Evolutionary conservation across 2,797 vertebrate species (phyloP), one percentile per base, ranked within the genome.

Genomic region (Atherinosoma microstoma): DNA sequence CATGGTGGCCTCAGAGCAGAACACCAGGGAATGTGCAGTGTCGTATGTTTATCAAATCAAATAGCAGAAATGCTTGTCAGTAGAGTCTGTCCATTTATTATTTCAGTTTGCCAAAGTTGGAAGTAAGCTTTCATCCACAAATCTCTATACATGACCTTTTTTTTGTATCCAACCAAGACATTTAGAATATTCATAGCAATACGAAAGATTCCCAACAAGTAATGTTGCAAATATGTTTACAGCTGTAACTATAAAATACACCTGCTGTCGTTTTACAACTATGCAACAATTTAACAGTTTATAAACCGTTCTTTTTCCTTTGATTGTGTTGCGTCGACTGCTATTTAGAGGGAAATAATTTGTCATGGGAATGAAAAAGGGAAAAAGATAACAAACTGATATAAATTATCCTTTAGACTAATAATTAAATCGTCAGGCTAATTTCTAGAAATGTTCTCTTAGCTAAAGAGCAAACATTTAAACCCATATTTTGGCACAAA

Each of bases 1-100:
- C 86, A 83, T 58, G 89, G 91, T 93, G 92, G 90, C 89, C 88
- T 76, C 68, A 16, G 57, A 85, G 73, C 70, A 62, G 32, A 75
- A 65, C 72, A 56, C 64, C 53, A 65, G 67, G 58, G 73, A 83
- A 77, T 85, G 58, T 71, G 58, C 60, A 47, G 42, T 42, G 69
- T 71, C 70, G 61, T 67, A 64, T 69, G 45, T 65, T 79, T 68
- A 76, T 67, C 32, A 82, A 79, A 71, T 73, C 22, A 82, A 84
- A 84, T 18, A 65, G 10, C 51, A 65, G n/a, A 74, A 66, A 64
- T 51, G 12, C 20, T 63, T 69, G 73, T 72, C n/a, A 42, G 34
- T 22, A 51, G 0, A 53, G 38, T 62, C 15, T 38, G 2, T 6
- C 13, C 15, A 56, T 69, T 57, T 24, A 2, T 11, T 5, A 56